Evolutionary conservation across 2,888 invertebrate genomes (phyloP).

Genomic region (Pomacea canaliculata): DNA sequence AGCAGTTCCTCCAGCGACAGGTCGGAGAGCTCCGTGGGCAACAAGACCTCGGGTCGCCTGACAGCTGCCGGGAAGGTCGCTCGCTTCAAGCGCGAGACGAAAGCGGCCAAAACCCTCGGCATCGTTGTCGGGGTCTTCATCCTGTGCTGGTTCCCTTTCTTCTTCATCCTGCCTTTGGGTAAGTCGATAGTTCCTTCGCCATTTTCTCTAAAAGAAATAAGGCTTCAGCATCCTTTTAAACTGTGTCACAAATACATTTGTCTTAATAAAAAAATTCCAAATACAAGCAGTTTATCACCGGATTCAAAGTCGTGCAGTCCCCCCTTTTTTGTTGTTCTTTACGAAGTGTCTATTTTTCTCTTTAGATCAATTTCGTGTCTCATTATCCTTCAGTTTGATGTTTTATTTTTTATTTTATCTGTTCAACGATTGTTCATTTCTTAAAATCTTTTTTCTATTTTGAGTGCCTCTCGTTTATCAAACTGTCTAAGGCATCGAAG

Average conservation of each 20-base stretch:
- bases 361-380: not conserved
- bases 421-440: not conserved
- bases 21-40: conserved; percentile 45
- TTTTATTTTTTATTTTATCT: not conserved
- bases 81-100: conserved; percentile 75
- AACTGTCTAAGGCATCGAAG: too few species aligned
- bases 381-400: not conserved
- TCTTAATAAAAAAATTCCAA: too few species aligned
- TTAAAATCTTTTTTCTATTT: not conserved
- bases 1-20: conserved; percentile 48
- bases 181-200: conserved; percentile 50
- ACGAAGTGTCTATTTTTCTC: not conserved
- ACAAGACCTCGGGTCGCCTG: conserved; percentile 43
- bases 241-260: too few species aligned
- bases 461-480: not conserved
- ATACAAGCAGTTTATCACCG: too few species aligned
- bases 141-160: conserved; percentile 80
- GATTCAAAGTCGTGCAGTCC: too few species aligned
- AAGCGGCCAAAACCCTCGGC: conserved; percentile 78
- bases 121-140: conserved; percentile 78
- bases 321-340: too few species aligned
- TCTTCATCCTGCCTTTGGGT: conserved; percentile 78
- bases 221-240: too few species aligned
- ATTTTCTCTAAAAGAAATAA: too few species aligned
- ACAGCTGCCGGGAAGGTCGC: conserved; percentile 68